Base-by-base conservation (phyloP, 2,888 invertebrate genomes). In the Leptopilina syphax region DNA sequence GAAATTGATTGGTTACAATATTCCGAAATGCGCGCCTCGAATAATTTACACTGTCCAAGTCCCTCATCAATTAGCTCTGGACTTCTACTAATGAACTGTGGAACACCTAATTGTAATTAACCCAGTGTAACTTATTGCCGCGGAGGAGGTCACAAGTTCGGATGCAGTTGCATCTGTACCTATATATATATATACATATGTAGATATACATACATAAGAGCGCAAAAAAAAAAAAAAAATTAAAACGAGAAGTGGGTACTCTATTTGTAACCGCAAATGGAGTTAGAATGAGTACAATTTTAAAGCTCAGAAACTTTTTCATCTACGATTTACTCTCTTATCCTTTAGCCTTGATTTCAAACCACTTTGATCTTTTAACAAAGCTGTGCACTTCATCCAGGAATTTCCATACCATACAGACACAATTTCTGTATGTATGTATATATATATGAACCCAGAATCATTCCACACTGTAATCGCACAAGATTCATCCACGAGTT, bases 21-120 rank as follows among this genome's bases (percentile, higher is more conserved):
- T 73, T 60, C 73, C n/a, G 73, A 73, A 73, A 57, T 34, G 81
- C 78, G 78, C 78, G 78, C 78, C 77, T 65, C 66, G 83, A 83
- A 83, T 84, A 83, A 84, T 86, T 84, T 79, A 79, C 80, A 80
- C 79, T 80, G 80, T 60, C 82, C 76, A 77, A 79, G 82, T 82
- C 83, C 83, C 82, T 79, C 47, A 82, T 82, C 85, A 86, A 86
- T 86, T 86, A 84, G 83, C 80, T 81, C 18, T 81, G 83, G 80
- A 83, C 81, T 67, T 65, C 66, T 80, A 76, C 84, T 85, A 85
- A 87, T 87, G 87, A 87, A 87, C 85, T 85, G 83, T 81, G 83
- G 80, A 84, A 73, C 84, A 80, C 80, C 84, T 85, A 85, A 85
- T 85, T 87, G 84, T 84, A 85, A 87, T 85, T 85, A 87, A 80